Evolutionary conservation across 2,797 vertebrate genomes (phyloP), one percentile per base, ranked within the genome.

Genomic region (Catamblyrhynchus diadema): DNA sequence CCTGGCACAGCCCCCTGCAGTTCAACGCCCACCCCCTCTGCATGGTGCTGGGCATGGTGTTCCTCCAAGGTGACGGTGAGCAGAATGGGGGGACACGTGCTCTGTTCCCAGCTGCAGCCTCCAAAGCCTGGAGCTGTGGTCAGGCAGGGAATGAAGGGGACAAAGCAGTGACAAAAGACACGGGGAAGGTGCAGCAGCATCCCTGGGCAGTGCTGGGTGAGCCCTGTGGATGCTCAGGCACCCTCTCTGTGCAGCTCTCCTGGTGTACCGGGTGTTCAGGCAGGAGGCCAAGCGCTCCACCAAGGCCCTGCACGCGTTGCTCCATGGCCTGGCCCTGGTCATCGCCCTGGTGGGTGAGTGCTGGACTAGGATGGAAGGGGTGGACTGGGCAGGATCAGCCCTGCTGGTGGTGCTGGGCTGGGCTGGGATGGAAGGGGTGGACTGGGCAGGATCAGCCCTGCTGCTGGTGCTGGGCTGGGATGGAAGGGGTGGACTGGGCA

Each of bases 191-290:
- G 64, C 39, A 35, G 4, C 17, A 4, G 51, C 56, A 32, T 24
- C 62, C 15, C 22, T 9, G 20, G 57, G 28, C 3, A 14, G 7
- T 11, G 59, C 2, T 4, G 53, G 66, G 51, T 41, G 48, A 4
- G 6, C 3, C 14, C 48, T 19, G 1, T 0, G 72, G 32, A 22
- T 81, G 70, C 87, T 93, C 22, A 81, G 0, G 32, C 1, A 0
- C 5, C 25, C 27, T 62, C 77, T 96, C 33, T 51, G 90, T 8
- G 4, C 96, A 99, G 99, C 99, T 39, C 98, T 99, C 70, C 97
- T 99, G 96, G 99, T 99, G n/a, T 99, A 99, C 97, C 98, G 99
- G 7, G 98, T 99, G 42, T 99, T 99, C 97, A 98, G 98, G 81
- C 98, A 98, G 0, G 99, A 99, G 90, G 93, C 98, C 50, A 99